Evolutionary conservation across 2,888 invertebrate genomes (phyloP), one percentile per base, ranked within the genome.

Genomic region (Oscheius sp.): DNA sequence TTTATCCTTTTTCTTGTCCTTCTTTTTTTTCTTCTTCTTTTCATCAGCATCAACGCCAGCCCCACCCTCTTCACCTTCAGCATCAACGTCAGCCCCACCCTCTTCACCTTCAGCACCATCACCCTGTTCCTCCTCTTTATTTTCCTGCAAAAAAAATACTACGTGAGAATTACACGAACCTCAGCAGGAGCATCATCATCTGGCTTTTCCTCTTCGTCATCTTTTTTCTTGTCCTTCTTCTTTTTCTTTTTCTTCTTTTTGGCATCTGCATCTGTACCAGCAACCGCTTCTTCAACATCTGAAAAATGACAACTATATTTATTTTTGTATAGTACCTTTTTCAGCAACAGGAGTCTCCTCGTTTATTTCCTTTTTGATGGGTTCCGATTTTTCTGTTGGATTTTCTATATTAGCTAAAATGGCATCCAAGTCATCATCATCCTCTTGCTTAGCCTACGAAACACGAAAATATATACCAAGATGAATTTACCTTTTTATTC

Each of bases 391-490:
- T 58, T 76, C 76, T n/a, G 59, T 74, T 18, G 71, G 63, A 69
- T 72, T 74, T n/a, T 78, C 76, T 3, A 81, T n/a, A 2, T 75
- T 69, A 12, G 79, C 85, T 7, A 85, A 69, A 25, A 85, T 71
- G 23, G 83, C 83, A 43, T 84, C 85, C n/a, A 85, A 46, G 58
- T 85, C 85, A 16, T 85, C 85, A n/a, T 84, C 82, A 0, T 80
- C 83, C 1, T 80, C 82, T 6, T 75, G 61, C 2, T 74, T 75
- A 5, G 49, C 73, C 70, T 78, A 63, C 5, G n/a, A 53, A 25
- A n/a, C 25, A 35, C 9, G 16, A 45, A 29, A 25, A 21, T 12
- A 52, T 25, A 35, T 55, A 53, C 6, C 59, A 29, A 64, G 25
- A 45, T 49, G 7, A 58, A 43, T 70, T 75, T 13, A 73, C 70